phyloP scores from a whole-genome alignment of 2,888 invertebrate genomes.

The Gari tellinella region DNA sequence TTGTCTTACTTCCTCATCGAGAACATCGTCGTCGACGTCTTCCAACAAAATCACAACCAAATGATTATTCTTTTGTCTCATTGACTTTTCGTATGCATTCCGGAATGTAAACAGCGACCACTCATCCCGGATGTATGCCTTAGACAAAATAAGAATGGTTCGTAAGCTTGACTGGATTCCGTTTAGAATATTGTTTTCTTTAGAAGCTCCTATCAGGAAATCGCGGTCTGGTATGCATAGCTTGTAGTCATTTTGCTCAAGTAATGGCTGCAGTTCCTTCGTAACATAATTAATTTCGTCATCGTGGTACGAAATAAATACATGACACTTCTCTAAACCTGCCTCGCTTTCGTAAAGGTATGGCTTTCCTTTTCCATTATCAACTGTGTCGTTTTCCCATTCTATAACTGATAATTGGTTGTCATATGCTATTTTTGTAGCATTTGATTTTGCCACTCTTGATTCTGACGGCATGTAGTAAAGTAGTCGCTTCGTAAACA shows the following conservation, averaged over 20 bases:
- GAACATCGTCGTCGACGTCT: too few species aligned
- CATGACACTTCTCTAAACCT: slow-evolving; percentile 52
- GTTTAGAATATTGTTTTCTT: slow-evolving; percentile 64
- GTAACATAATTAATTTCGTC: slow-evolving; percentile 54
- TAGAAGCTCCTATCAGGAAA: slow-evolving; percentile 64
- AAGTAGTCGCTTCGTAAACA: slow-evolving; percentile 57
- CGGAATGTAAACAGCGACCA: too few species aligned
- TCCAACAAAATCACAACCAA: too few species aligned
- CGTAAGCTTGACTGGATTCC: slow-evolving; percentile 1
- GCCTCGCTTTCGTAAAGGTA: slow-evolving; percentile 36
- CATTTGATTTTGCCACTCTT: slow-evolving; percentile 6
- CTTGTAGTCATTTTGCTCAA: slow-evolving; percentile 53
- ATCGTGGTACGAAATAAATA: slow-evolving; percentile 62
- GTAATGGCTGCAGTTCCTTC: slow-evolving; percentile 40
- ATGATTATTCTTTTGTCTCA: too few species aligned
- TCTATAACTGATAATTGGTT: too few species aligned
- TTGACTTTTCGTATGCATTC: too few species aligned
- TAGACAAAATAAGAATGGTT: too few species aligned
- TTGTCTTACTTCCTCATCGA: too few species aligned
- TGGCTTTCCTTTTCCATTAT: neutral
- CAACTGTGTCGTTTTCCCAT: too few species aligned
- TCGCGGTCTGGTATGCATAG: slow-evolving; percentile 65
- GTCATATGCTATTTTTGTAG: too few species aligned
- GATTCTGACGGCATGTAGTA: slow-evolving; percentile 58
- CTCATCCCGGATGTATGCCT: too few species aligned